These are phyloP conservation scores for Meteorus colon DNA, from an alignment of 2,888 invertebrate species.

Conservation along the genomic window DNA sequence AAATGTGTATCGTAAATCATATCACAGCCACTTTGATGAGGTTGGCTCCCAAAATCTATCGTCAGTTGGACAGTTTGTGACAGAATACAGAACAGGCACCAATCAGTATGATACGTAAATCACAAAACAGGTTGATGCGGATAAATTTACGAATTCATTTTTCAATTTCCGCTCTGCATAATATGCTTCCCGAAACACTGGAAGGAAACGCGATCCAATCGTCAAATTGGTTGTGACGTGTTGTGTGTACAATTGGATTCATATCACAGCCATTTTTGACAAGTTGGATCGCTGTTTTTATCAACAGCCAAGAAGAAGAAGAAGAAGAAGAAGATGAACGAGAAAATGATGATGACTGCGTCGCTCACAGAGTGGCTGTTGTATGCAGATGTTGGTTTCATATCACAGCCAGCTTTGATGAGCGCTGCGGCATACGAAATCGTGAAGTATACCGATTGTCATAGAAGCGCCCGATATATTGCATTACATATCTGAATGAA, in stretches of 20 bases:
- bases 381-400: slow-evolving; percentile 81
- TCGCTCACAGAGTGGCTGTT: slow-evolving; percentile 94
- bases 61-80: slow-evolving; percentile 47
- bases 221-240: slow-evolving; percentile 89
- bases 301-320: slow-evolving; percentile 56
- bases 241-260: slow-evolving; percentile 73
- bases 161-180: not conserved
- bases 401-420: slow-evolving; percentile 99
- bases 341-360: slow-evolving; percentile 66
- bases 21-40: slow-evolving; percentile 99
- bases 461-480: not conserved
- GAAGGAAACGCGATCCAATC: slow-evolving; percentile 74
- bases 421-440: slow-evolving; percentile 78
- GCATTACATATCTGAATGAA: not conserved
- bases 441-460: not conserved
- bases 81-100: not conserved
- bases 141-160: slow-evolving; percentile 31
- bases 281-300: slow-evolving; percentile 82
- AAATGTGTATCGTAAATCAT: slow-evolving; percentile 81
- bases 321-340: not conserved
- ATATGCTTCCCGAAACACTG: slow-evolving; percentile 5
- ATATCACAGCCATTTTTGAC: slow-evolving; percentile 98
- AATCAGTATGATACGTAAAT: not conserved
- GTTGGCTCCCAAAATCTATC: slow-evolving; percentile 77
- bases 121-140: not conserved